These are phyloP conservation scores for Orussus abietinus DNA, from an alignment of 1,140 invertebrate genomes.

Conservation along the genomic window DNA sequence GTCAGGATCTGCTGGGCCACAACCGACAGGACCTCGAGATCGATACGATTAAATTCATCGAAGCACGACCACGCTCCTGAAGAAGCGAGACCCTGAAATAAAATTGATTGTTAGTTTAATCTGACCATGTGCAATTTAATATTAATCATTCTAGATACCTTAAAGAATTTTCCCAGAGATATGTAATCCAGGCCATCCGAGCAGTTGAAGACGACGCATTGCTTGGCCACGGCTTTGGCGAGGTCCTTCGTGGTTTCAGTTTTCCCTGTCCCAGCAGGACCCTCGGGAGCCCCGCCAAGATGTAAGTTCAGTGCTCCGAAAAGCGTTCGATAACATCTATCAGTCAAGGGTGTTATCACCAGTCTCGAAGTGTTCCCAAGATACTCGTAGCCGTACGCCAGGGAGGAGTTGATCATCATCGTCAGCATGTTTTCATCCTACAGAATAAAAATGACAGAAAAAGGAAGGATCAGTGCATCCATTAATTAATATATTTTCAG, in stretches of 20 bases:
- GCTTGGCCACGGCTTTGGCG: constrained; percentile 92
- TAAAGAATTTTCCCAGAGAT: constrained; percentile 94
- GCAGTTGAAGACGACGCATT: constrained; percentile 96
- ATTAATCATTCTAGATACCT: constrained; percentile 59
- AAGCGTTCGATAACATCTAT: constrained; percentile 84
- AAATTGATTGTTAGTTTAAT: constrained; percentile 10
- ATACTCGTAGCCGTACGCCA: constrained; percentile 93
- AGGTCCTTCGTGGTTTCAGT: constrained; percentile 96
- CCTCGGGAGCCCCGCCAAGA: constrained; percentile 85
- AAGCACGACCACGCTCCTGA: constrained; percentile 97
- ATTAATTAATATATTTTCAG: neutral
- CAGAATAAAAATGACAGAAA: constrained; percentile 9
- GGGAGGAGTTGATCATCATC: constrained; percentile 86
- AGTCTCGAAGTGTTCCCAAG: constrained; percentile 83
- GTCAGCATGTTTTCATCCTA: constrained; percentile 69
- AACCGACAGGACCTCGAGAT: constrained; percentile 85
- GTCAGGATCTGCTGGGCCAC: constrained; percentile 83
- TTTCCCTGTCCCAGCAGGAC: constrained; percentile 93
- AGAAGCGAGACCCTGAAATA: constrained; percentile 76
- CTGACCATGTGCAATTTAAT: neutral
- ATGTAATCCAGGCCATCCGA: constrained; percentile 91
- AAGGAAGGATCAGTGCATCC: neutral
- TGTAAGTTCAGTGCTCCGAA: constrained; percentile 86
- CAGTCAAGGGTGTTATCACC: constrained; percentile 85
- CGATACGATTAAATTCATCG: constrained; percentile 90